phyloP scores from a whole-genome alignment of 2,888 invertebrate genomes.

The Dendrolimus houi region DNA sequence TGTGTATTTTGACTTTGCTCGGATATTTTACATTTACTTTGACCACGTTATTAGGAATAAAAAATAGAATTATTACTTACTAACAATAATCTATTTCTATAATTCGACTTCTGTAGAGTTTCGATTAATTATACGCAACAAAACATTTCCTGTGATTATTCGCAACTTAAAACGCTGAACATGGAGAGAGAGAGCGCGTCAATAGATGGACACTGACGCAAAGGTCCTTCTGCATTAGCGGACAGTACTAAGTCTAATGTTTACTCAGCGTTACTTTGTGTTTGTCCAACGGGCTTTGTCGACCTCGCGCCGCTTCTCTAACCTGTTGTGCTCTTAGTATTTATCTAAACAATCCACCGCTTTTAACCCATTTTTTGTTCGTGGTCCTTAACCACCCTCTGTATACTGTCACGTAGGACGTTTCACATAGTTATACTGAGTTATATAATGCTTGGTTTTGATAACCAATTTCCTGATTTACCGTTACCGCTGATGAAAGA shows the following conservation, averaged over 20 bases:
- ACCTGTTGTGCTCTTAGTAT: constrained; percentile 41
- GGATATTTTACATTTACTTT: too few species aligned
- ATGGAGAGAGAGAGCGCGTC: neutral
- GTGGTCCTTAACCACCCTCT: too few species aligned
- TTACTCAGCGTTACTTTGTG: constrained; percentile 50
- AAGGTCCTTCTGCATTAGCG: constrained; percentile 52
- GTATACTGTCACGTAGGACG: too few species aligned
- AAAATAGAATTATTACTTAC: too few species aligned
- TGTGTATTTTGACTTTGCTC: constrained; percentile 1
- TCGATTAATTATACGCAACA: too few species aligned
- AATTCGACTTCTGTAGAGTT: too few species aligned
- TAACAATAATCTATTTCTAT: too few species aligned
- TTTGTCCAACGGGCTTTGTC: constrained; percentile 51
- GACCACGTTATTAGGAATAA: too few species aligned
- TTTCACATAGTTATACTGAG: too few species aligned
- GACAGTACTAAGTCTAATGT: constrained; percentile 38
- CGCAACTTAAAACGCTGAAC: too few species aligned
- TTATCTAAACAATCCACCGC: constrained; percentile 16
- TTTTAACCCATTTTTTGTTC: too few species aligned
- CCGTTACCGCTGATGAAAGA: neutral
- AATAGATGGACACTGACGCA: constrained; percentile 6
- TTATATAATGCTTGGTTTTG: neutral
- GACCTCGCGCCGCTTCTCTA: constrained; percentile 34
- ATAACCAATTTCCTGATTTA: neutral
- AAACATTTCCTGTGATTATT: too few species aligned